Evolutionary conservation across 2,888 invertebrate genomes (phyloP), one percentile per base, ranked within the genome.

Genomic region (Terebella lapidaria): DNA sequence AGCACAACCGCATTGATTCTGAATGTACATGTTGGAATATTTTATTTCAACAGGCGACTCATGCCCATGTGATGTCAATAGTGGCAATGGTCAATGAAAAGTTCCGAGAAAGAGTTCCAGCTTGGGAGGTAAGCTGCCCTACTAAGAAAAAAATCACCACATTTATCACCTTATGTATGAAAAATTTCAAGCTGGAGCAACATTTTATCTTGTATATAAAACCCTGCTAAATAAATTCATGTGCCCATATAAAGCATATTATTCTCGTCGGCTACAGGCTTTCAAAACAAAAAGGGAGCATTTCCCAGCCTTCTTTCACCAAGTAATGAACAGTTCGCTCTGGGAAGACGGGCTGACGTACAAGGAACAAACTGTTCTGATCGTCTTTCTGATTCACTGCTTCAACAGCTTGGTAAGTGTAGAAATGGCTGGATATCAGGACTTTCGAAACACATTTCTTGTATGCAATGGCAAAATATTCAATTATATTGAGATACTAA

Each of bases 81-180:
- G 91, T 94, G n/a, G 89, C 92, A 0, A 94, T 99, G 92, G 88
- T 97, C 52, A 99, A 99, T 83, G 97, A 99, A 79, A 99, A 99
- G 80, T 94, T 95, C 76, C 85, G 97, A 1, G 99, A 99, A 81
- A 84, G 97, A 57, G 94, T 97, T 5, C 92, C 91, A 63, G 93
- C 95, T 2, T 99, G 97, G 97, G 88, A 91, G 83, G 89, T 90
- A 70, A 74, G 80, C 67, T 47, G 35, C 24, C 29, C 46, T 1
- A 20, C 18, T 10, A 49, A 5, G 49, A 28, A n/a, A n/a, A n/a
- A n/a, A n/a, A n/a, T n/a, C n/a, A n/a, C n/a, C n/a, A n/a, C n/a
- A n/a, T n/a, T n/a, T n/a, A n/a, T n/a, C n/a, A n/a, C n/a, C n/a
- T n/a, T n/a, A n/a, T n/a, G n/a, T n/a, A n/a, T n/a, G n/a, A n/a